Percentiles rank a stretch among this genome's conserved stretches.
These are phyloP conservation scores for Heliconius cydno DNA, from an alignment of 2,888 invertebrate genomes.

Conservation along the genomic window DNA sequence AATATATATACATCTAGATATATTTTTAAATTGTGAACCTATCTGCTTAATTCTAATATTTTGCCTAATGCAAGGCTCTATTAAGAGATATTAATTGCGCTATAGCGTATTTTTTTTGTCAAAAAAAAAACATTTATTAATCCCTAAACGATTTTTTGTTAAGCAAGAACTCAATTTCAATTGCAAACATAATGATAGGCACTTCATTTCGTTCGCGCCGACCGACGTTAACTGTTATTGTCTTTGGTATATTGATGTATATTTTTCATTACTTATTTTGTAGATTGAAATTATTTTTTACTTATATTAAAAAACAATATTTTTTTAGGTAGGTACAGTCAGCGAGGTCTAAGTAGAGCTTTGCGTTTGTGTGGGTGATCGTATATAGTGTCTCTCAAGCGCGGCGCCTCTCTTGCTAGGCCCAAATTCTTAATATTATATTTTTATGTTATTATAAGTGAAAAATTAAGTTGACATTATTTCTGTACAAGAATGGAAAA, in stretches of 20 bases:
- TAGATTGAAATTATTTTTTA: not conserved
- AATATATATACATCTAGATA: not conserved
- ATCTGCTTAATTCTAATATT: not conserved
- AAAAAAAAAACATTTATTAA: conserved; percentile 15
- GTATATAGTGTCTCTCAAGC: too few species aligned
- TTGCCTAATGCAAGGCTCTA: not conserved
- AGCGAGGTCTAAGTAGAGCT: too few species aligned
- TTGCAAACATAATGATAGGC: conserved; percentile 4
- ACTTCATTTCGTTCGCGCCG: conserved; percentile 9
- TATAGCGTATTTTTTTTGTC: not conserved
- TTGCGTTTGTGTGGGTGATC: too few species aligned
- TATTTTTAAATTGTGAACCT: not conserved
- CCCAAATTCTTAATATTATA: too few species aligned
- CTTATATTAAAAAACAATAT: not conserved
- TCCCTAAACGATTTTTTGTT: conserved; percentile 22
- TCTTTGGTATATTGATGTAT: conserved; percentile 22
- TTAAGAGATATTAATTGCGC: not conserved
- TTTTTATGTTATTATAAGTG: too few species aligned
- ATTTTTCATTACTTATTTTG: conserved; percentile 3
- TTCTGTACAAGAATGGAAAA: too few species aligned
- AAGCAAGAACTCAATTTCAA: conserved; percentile 19
- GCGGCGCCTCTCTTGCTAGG: too few species aligned
- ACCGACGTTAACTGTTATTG: conserved; percentile 18
- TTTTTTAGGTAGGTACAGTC: not conserved
- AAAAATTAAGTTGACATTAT: too few species aligned